Conservation (phyloP, 2,113 vertebrate genomes). For the Montifringilla adamsi region DNA sequence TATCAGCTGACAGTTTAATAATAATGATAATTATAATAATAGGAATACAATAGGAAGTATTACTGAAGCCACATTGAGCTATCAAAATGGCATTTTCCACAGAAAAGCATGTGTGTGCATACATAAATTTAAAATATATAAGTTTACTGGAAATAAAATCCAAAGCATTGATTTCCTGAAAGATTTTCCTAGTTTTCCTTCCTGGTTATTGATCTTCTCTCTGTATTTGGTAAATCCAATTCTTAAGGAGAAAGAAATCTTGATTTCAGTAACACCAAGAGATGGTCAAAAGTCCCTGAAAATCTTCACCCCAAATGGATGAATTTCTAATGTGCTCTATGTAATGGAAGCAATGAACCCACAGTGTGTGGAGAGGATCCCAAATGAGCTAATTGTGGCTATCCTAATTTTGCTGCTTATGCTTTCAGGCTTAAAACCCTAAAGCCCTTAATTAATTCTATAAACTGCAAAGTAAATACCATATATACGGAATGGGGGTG, state of each 20-base stretch:
- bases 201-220: background rate
- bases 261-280: background rate
- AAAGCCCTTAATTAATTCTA: background rate
- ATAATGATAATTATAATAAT: background rate
- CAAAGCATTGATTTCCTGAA: background rate
- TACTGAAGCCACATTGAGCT: background rate
- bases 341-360: background rate
- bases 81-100: background rate
- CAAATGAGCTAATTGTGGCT: background rate
- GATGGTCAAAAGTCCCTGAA: background rate
- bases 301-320: background rate
- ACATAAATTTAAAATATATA: background rate
- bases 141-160: background rate
- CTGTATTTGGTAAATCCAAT: background rate
- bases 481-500: background rate
- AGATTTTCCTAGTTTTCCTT: background rate
- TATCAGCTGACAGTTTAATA: background rate
- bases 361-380: background rate
- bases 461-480: background rate
- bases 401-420: background rate
- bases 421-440: background rate
- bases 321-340: background rate
- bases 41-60: background rate
- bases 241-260: background rate
- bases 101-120: background rate